Percentiles rank a stretch among this genome's conserved stretches.
These are phyloP conservation scores for Drosophila tristis DNA, from an alignment of 1,140 invertebrate species.

Conservation along the genomic window DNA sequence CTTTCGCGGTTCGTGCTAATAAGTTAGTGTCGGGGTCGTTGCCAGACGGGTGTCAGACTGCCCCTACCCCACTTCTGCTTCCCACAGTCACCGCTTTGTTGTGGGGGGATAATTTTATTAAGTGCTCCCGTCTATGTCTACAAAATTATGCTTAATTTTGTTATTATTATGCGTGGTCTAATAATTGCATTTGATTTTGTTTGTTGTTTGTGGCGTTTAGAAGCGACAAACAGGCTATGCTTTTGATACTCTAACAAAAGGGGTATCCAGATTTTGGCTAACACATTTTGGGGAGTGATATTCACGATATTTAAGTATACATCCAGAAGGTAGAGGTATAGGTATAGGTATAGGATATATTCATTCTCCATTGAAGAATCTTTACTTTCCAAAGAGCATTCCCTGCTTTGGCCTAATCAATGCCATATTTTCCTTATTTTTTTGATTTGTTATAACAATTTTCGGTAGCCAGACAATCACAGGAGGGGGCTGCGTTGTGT, in stretches of 20 bases:
- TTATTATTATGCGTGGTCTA: conserved; percentile 22
- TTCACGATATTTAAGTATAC: no score
- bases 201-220: conserved; percentile 16
- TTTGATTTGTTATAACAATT: conserved; percentile 1
- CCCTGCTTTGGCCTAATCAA: no score
- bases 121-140: conserved; percentile 15
- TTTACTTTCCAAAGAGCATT: not conserved
- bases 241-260: conserved; percentile 1
- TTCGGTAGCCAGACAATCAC: not conserved
- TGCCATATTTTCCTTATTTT: not conserved
- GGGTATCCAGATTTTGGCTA: no score
- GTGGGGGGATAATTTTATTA: conserved; percentile 30
- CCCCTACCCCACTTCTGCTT: not conserved
- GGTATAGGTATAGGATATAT: not conserved
- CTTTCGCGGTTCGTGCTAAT: conserved; percentile 46
- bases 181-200: conserved; percentile 59
- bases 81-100: not conserved
- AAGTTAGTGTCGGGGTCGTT: conserved; percentile 28
- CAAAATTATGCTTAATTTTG: conserved; percentile 44
- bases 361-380: not conserved
- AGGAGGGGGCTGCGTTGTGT: not conserved
- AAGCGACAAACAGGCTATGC: not conserved
- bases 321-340: no score
- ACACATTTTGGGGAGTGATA: no score
- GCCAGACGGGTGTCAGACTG: conserved; percentile 15